Conservation (phyloP, 2,888 invertebrate genomes). For the Philereme transversata region DNA sequence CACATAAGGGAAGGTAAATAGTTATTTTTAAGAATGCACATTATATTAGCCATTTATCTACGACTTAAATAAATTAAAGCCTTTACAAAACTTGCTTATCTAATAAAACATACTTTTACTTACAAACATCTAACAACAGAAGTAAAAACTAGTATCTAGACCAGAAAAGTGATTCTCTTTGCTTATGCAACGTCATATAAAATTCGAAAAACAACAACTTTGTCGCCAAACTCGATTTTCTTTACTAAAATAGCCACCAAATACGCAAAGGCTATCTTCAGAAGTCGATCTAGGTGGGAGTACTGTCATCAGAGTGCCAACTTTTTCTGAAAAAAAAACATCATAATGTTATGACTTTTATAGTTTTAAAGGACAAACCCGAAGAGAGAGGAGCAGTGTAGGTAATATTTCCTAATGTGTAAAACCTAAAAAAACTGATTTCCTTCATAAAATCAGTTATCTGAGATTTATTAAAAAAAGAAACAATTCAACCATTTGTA, state of each 20-base stretch:
- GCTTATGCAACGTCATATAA: not conserved
- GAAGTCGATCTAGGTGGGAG: slow-evolving; percentile 64
- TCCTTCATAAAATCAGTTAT: too few relatives aligned
- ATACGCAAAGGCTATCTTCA: slow-evolving; percentile 6
- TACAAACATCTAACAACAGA: slow-evolving; percentile 30
- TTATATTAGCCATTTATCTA: slow-evolving; percentile 48
- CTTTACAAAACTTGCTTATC: slow-evolving; percentile 54
- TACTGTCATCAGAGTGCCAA: slow-evolving; percentile 80
- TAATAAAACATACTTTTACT: slow-evolving; percentile 35
- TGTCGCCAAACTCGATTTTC: not conserved
- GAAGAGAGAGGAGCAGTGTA: too few relatives aligned
- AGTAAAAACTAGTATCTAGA: not conserved
- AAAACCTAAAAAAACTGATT: too few relatives aligned
- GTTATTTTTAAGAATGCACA: slow-evolving; percentile 25
- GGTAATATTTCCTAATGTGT: too few relatives aligned
- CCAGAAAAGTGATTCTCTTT: slow-evolving; percentile 7
- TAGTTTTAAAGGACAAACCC: too few relatives aligned
- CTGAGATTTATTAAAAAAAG: too few relatives aligned
- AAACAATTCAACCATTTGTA: too few relatives aligned
- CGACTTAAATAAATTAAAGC: slow-evolving; percentile 73
- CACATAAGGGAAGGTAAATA: slow-evolving; percentile 2
- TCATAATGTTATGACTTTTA: not conserved
- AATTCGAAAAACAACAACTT: slow-evolving; percentile 1
- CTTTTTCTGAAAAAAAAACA: slow-evolving; percentile 61
- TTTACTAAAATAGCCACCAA: slow-evolving; percentile 12